Conservation (phyloP, 2,797 vertebrate species). For the Squalus acanthias region DNA sequence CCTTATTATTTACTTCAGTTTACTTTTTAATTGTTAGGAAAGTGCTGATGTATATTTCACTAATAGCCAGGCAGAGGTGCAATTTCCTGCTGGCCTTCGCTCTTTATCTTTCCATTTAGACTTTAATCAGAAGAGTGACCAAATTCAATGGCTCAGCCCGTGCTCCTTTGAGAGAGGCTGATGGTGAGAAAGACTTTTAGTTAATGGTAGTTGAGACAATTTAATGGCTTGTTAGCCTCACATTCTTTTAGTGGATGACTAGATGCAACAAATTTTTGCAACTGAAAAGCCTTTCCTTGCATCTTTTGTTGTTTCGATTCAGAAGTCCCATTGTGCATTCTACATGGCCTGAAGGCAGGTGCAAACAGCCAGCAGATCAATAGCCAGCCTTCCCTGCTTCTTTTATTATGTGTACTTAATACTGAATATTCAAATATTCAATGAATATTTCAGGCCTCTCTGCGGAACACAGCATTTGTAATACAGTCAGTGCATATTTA, state of each 20-base stretch:
- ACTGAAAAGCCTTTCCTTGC: slow-evolving; percentile 66
- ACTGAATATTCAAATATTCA: slow-evolving; percentile 65
- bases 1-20: slow-evolving; percentile 16
- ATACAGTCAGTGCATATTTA: slow-evolving; percentile 36
- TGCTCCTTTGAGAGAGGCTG: not conserved
- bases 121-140: not conserved
- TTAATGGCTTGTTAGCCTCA: slow-evolving; percentile 46
- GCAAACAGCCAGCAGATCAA: slow-evolving; percentile 64
- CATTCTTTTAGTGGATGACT: slow-evolving; percentile 60
- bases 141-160: not conserved
- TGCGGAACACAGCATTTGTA: slow-evolving; percentile 50
- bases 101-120: slow-evolving; percentile 12
- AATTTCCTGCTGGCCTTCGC: slow-evolving; percentile 1
- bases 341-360: slow-evolving; percentile 61
- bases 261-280: slow-evolving; percentile 66
- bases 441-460: slow-evolving; percentile 62
- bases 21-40: not conserved
- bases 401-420: slow-evolving; percentile 62
- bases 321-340: slow-evolving; percentile 65
- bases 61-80: not conserved
- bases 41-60: slow-evolving; percentile 13
- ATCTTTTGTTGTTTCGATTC: slow-evolving; percentile 64
- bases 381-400: slow-evolving; percentile 58
- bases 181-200: slow-evolving; percentile 10
- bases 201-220: slow-evolving; percentile 36